Conservation (phyloP, 1,140 invertebrate genomes). For the Musca domestica region DNA sequence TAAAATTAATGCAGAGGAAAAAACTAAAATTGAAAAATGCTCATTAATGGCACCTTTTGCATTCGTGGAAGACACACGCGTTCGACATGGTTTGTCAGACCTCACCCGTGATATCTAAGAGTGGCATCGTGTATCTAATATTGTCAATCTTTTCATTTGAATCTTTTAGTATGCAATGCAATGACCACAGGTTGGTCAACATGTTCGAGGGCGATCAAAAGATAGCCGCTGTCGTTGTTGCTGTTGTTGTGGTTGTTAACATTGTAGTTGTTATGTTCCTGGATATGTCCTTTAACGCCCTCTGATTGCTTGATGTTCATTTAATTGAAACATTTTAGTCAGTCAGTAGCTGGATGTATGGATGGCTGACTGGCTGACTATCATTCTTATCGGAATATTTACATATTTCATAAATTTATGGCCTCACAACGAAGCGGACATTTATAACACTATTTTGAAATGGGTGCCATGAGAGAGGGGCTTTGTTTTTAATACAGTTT, state of each 20-base stretch:
- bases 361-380: background rate
- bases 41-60: constrained; percentile 13
- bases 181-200: constrained; percentile 3
- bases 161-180: background rate
- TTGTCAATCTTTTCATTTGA: constrained; percentile 1
- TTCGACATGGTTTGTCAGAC: background rate
- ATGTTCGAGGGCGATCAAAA: background rate
- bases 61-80: background rate
- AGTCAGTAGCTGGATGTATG: too few relatives aligned
- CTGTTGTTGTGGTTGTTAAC: too few relatives aligned
- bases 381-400: too few relatives aligned
- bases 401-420: constrained; percentile 9
- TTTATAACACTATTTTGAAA: background rate
- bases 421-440: background rate
- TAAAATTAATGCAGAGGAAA: background rate
- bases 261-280: too few relatives aligned
- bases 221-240: too few relatives aligned
- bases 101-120: background rate
- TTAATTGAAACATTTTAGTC: constrained; percentile 9
- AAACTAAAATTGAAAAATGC: background rate
- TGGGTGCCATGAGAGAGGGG: background rate
- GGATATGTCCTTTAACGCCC: constrained; percentile 1
- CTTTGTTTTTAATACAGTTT: background rate
- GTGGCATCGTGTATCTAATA: too few relatives aligned
- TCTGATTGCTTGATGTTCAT: constrained; percentile 8